phyloP scores from a whole-genome alignment of 1,140 invertebrate genomes.

The Oryzaephilus surinamensis region DNA sequence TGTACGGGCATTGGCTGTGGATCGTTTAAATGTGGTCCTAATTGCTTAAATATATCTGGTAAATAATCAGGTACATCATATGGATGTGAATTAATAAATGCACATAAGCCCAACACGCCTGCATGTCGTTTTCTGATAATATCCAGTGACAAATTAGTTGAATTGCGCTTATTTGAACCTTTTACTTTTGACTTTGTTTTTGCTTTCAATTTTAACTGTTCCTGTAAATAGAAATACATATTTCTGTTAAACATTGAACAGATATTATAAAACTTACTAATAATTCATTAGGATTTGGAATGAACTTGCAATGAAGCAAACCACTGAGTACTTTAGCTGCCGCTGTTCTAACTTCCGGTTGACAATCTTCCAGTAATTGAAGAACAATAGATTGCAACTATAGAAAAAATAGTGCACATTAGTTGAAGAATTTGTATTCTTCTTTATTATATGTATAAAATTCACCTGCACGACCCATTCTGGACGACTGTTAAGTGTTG shows the following conservation, averaged over 20 bases:
- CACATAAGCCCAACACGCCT: constrained; percentile 79
- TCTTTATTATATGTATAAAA: too few relatives aligned
- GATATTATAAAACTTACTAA: constrained; percentile 35
- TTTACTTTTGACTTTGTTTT: constrained; percentile 34
- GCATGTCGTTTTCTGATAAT: constrained; percentile 51
- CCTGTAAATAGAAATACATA: constrained; percentile 35
- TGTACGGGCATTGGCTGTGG: constrained; percentile 83
- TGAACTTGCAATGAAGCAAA: constrained; percentile 74
- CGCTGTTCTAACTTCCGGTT: constrained; percentile 68
- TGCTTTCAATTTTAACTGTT: constrained; percentile 42
- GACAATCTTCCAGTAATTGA: constrained; percentile 53
- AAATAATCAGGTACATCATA: constrained; percentile 81
- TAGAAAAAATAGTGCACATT: constrained; percentile 1
- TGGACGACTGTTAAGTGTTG: constrained; percentile 49
- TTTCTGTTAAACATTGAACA: constrained; percentile 3
- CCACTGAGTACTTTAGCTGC: constrained; percentile 76
- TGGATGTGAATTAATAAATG: constrained; percentile 79
- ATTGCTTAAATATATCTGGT: constrained; percentile 68
- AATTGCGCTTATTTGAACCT: constrained; percentile 15
- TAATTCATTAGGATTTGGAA: constrained; percentile 47
- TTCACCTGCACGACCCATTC: constrained; percentile 42
- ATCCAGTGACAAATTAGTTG: constrained; percentile 21
- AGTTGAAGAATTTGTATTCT: too few relatives aligned
- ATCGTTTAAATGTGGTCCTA: constrained; percentile 73
- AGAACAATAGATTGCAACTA: constrained; percentile 51